phyloP scores from a whole-genome alignment of 2,797 vertebrate genomes.

The Amblyraja radiata region DNA sequence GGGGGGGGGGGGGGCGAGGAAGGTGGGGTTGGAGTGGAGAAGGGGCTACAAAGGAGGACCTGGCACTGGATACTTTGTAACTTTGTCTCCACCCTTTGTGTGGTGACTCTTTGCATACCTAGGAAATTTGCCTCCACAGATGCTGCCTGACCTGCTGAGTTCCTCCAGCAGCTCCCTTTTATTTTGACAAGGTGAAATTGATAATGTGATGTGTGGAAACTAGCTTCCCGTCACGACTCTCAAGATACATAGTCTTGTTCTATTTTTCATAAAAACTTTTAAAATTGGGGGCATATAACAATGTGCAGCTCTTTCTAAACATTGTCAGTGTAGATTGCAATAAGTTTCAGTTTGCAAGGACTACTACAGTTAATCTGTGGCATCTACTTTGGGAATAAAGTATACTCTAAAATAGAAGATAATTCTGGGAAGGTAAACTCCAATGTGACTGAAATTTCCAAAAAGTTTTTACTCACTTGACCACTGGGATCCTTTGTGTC shows the following conservation, averaged over 20 bases:
- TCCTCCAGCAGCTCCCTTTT: no score
- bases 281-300: background rate
- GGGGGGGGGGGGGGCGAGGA: no score
- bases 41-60: no score
- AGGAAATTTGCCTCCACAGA: no score
- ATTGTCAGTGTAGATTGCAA: background rate
- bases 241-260: background rate
- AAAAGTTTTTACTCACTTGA: constrained; percentile 58
- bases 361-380: background rate
- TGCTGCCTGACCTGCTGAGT: no score
- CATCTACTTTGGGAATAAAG: background rate
- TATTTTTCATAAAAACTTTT: background rate
- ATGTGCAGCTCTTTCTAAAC: background rate
- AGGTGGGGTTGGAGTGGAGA: no score
- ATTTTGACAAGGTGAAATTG: background rate
- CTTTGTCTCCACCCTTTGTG: no score
- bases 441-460: background rate
- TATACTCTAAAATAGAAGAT: background rate
- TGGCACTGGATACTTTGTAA: no score
- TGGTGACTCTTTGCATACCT: no score
- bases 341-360: background rate
- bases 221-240: background rate
- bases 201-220: background rate
- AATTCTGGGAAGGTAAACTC: background rate
- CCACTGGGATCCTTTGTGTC: constrained; percentile 62